Conservation (phyloP, 2,888 invertebrate species). For the Plutella xylostella region DNA sequence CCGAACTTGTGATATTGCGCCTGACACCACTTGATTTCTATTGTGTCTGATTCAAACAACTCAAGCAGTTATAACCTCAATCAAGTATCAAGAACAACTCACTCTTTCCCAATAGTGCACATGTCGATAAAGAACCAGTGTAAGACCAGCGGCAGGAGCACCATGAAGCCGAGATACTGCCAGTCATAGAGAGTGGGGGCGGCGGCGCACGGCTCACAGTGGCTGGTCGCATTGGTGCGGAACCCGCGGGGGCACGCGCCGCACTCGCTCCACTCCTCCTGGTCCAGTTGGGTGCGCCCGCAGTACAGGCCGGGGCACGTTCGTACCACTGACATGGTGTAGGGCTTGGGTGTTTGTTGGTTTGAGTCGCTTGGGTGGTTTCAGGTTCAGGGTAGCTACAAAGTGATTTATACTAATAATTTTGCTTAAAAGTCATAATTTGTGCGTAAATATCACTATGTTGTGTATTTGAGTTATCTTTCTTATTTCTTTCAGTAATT, state of each 20-base stretch:
- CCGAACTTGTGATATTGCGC: no score
- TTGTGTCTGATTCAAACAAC: no score
- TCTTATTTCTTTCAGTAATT: no score
- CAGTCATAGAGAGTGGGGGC: constrained; percentile 88
- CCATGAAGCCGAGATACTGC: constrained; percentile 96
- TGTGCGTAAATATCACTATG: no score
- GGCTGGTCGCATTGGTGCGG: constrained; percentile 76
- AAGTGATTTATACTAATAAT: no score
- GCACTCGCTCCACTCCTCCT: constrained; percentile 82
- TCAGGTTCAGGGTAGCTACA: no score
- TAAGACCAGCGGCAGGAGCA: constrained; percentile 84
- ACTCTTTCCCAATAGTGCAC: constrained; percentile 80
- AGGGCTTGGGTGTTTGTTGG: no score
- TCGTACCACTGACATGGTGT: constrained; percentile 41
- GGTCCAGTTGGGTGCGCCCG: constrained; percentile 75
- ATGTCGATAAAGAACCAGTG: constrained; percentile 95
- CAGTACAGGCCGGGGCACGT: constrained; percentile 88
- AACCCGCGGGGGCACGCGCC: constrained; percentile 90
- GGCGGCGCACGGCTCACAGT: constrained; percentile 82
- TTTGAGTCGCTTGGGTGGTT: no score
- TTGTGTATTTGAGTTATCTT: no score
- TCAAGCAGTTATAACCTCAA: no score
- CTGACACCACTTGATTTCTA: no score
- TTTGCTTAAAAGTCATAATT: no score
- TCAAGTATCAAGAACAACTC: constrained; percentile 19